A percentile compares a stretch with the other conserved stretches of the same genome.
These are phyloP conservation scores for Phallusia fumigata DNA, from an alignment of 23 tunicate genomes.

Conservation along the genomic window DNA sequence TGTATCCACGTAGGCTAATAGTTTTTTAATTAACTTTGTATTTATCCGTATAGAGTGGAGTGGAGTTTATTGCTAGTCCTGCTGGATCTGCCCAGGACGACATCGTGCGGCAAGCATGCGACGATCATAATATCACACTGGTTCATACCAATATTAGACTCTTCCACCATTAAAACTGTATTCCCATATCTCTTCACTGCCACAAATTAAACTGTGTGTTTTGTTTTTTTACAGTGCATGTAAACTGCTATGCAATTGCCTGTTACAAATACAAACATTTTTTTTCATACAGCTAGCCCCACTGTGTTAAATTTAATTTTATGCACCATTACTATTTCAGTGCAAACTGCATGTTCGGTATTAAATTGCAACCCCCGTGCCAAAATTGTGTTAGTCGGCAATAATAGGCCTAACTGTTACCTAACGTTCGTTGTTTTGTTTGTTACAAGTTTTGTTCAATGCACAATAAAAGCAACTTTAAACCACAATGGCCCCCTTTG, in stretches of 20 bases:
- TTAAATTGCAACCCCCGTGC: neutral
- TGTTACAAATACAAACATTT: no score
- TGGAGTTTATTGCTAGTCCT: constrained; percentile 63
- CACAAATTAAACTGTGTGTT: neutral
- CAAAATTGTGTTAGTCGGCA: neutral
- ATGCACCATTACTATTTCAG: no score
- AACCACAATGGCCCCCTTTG: no score
- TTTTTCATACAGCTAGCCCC: no score
- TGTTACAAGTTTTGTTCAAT: neutral
- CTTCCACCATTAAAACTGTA: constrained; percentile 50
- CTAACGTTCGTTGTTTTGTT: neutral
- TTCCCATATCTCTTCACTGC: neutral
- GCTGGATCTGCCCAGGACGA: constrained; percentile 77
- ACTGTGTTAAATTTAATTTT: no score
- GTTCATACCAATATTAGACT: constrained; percentile 50
- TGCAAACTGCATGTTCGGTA: no score
- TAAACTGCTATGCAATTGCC: neutral
- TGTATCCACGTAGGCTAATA: no score
- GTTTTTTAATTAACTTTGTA: neutral
- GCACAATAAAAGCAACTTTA: no score
- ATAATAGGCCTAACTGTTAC: constrained; percentile 4
- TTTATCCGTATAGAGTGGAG: constrained; percentile 67
- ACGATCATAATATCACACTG: constrained; percentile 60
- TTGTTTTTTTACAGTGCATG: no score
- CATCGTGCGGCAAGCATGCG: constrained; percentile 66